Evolutionary conservation across 2,113 vertebrate genomes (phyloP).

Genomic region (Peromyscus californicus): DNA sequence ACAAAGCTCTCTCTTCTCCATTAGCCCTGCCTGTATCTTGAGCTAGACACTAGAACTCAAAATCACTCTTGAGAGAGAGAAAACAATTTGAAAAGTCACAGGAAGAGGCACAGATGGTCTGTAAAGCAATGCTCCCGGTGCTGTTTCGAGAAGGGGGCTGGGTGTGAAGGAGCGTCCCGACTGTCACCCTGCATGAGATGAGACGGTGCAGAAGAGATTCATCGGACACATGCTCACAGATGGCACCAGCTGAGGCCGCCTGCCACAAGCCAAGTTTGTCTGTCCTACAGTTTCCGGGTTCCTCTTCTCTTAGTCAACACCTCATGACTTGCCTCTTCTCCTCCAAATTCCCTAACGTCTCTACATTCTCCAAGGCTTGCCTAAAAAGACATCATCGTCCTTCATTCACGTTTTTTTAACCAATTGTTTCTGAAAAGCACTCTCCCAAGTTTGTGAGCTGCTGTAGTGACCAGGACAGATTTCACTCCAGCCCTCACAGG

Average conservation of each 20-base stretch:
- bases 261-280: background rate
- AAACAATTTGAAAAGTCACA: conserved; percentile 40
- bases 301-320: background rate
- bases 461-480: background rate
- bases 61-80: conserved; percentile 39
- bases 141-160: background rate
- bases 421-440: background rate
- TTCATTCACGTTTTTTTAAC: conserved; percentile 37
- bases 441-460: background rate
- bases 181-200: conserved; percentile 6
- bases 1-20: background rate
- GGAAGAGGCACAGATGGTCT: conserved; percentile 29
- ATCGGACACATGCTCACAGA: conserved; percentile 38
- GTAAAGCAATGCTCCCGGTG: background rate
- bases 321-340: background rate
- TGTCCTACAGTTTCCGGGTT: background rate
- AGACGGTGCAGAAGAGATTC: conserved; percentile 33
- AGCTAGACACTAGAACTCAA: conserved; percentile 22
- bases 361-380: background rate
- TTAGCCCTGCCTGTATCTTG: background rate
- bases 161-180: background rate
- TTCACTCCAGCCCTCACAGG: background rate
- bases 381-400: background rate
- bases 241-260: conserved; percentile 12
- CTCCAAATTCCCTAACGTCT: background rate